A percentile compares a stretch with the other conserved stretches of the same genome.
Evolutionary conservation across 2,888 invertebrate species (phyloP).

Genomic region (Stenchaetothrips biformis): DNA sequence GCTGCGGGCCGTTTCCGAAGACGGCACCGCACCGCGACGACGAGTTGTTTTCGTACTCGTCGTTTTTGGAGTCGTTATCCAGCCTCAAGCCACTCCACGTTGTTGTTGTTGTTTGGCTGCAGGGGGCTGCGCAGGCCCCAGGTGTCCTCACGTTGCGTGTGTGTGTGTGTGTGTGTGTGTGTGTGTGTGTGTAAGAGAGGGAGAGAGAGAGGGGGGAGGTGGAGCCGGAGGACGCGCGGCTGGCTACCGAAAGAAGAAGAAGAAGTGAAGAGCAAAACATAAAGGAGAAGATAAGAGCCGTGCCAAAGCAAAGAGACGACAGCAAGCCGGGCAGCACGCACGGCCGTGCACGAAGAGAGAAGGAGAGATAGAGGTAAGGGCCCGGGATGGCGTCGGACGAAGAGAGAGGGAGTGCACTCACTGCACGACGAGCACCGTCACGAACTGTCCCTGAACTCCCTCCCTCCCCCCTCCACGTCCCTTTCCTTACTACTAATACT

Average conservation of each 20-base stretch:
- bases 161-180: no score
- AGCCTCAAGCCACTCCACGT: no score
- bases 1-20: no score
- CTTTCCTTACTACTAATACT: neutral
- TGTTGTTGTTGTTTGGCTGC: no score
- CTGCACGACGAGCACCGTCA: neutral
- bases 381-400: neutral
- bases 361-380: neutral
- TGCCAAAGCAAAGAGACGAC: neutral
- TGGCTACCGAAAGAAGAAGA: neutral
- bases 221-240: neutral
- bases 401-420: no score
- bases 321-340: neutral
- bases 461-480: neutral
- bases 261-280: neutral
- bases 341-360: neutral
- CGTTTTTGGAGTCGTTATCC: no score
- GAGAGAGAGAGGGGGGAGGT: neutral
- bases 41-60: no score
- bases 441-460: slow-evolving; percentile 16
- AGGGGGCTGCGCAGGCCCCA: neutral
- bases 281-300: neutral
- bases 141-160: neutral
- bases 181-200: neutral
- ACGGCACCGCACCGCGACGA: no score